Percentiles rank a stretch among this genome's conserved stretches.
Evolutionary conservation across 2,797 vertebrate genomes (phyloP).

Genomic region (Brotula barbata): DNA sequence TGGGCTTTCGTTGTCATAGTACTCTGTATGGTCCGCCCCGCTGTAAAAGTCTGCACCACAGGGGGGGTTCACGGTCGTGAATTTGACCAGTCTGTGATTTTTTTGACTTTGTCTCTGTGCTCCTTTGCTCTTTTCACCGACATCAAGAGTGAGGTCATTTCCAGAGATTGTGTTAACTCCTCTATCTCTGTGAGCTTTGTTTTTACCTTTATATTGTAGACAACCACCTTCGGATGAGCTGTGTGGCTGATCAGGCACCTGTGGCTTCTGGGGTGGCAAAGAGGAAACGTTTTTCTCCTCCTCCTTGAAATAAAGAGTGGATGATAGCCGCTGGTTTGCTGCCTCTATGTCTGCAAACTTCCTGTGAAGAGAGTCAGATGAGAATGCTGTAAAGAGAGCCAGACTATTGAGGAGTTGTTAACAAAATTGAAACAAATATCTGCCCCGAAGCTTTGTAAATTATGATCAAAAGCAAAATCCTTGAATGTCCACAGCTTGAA

Average conservation of each 20-base stretch:
- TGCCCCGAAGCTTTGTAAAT: no score
- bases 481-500: background rate
- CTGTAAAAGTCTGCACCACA: conserved; percentile 18
- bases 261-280: conserved; percentile 30
- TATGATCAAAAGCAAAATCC: background rate
- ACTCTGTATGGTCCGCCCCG: conserved; percentile 14
- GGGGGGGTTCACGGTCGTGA: conserved; percentile 18
- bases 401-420: no score
- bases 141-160: conserved; percentile 13
- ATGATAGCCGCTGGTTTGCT: conserved; percentile 78
- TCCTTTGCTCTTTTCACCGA: conserved; percentile 33
- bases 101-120: conserved; percentile 16
- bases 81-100: conserved; percentile 17
- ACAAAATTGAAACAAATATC: background rate
- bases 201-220: conserved; percentile 20
- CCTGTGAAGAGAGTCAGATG: conserved; percentile 63
- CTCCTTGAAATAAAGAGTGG: conserved; percentile 70
- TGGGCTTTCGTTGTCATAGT: conserved; percentile 30
- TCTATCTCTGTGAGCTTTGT: background rate
- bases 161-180: conserved; percentile 1
- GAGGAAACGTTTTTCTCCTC: conserved; percentile 36
- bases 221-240: conserved; percentile 21
- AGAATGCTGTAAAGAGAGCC: background rate
- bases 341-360: conserved; percentile 86
- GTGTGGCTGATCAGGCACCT: conserved; percentile 24